Percentiles rank a stretch among this genome's conserved stretches.
Evolutionary conservation across 1,140 invertebrate species (phyloP).

Genomic region (Drosophila elegans): DNA sequence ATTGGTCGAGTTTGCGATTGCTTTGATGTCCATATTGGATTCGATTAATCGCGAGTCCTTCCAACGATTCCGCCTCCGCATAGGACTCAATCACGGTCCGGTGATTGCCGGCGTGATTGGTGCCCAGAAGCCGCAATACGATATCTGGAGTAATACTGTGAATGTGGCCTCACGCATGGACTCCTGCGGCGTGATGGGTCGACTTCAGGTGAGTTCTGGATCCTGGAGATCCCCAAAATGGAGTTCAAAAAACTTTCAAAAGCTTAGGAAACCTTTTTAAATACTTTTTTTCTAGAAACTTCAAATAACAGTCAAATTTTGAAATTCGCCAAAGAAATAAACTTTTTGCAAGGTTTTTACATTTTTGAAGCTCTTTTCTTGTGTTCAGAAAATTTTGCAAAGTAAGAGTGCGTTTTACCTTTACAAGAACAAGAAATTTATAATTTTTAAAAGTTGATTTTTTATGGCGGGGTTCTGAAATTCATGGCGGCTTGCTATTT

Average conservation of each 20-base stretch:
- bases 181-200: conserved; percentile 95
- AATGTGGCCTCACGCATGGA: conserved; percentile 99
- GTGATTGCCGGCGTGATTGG: conserved; percentile 97
- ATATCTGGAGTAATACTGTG: conserved; percentile 99
- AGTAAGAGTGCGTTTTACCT: no score
- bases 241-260: background rate
- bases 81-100: conserved; percentile 97
- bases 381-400: no score
- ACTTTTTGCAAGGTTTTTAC: no score
- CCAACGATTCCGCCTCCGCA: conserved; percentile 96
- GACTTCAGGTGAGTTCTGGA: conserved; percentile 88
- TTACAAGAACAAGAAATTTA: no score
- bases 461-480: no score
- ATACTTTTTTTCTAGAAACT: no score
- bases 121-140: conserved; percentile 98
- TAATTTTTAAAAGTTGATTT: no score
- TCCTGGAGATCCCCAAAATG: background rate
- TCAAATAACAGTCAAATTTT: no score
- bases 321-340: no score
- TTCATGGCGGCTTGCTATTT: no score
- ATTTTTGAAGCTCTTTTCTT: no score
- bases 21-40: conserved; percentile 95
- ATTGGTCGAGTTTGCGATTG: conserved; percentile 96
- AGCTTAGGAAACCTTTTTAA: background rate
- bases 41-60: conserved; percentile 99